phyloP scores from a whole-genome alignment of 2,888 invertebrate species.

The Mesorhabditis spiculigera region DNA sequence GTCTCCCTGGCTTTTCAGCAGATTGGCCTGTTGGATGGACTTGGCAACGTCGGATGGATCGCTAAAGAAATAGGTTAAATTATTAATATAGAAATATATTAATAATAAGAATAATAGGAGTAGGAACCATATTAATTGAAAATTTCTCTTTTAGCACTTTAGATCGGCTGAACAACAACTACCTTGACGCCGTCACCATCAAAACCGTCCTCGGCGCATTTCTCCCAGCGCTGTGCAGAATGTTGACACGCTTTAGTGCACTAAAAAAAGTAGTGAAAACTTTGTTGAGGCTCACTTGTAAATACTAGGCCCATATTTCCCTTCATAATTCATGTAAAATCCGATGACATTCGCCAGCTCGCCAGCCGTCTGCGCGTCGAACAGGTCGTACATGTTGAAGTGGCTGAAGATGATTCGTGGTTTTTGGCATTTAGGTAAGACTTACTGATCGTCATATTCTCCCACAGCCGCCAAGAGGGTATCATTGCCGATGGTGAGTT shows the following conservation, averaged over 20 bases:
- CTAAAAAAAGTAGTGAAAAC: background rate
- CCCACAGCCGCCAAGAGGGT: background rate
- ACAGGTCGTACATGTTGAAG: conserved; percentile 1
- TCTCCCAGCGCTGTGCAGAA: background rate
- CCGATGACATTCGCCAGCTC: background rate
- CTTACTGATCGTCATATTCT: conserved; percentile 5
- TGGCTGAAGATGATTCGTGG: no score
- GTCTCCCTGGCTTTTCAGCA: background rate
- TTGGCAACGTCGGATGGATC: background rate
- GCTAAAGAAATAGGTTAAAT: no score
- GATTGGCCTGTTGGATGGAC: background rate
- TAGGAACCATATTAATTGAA: no score
- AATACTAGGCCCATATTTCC: background rate
- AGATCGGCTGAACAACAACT: no score
- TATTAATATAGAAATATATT: no score
- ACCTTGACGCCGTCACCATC: background rate
- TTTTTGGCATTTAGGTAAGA: no score
- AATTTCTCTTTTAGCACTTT: no score
- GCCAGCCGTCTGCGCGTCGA: background rate
- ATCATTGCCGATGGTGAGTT: background rate
- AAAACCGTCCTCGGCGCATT: background rate
- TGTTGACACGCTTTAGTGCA: background rate
- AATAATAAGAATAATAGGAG: no score
- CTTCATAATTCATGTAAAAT: background rate
- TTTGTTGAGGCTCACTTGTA: background rate